Base-by-base conservation (phyloP, 2,888 invertebrate genomes). In the Corbicula japonica region DNA sequence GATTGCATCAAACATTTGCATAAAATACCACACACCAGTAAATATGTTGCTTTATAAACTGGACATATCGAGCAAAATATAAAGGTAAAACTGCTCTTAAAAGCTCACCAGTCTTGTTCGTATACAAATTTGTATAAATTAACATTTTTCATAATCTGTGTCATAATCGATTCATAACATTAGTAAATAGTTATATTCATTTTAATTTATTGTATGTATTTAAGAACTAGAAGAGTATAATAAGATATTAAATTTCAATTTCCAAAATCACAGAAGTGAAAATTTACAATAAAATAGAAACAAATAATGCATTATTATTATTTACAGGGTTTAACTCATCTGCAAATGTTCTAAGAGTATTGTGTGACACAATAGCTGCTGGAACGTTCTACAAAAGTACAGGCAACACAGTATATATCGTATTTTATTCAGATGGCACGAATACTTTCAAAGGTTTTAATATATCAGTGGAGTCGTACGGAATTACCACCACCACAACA, bases 401-500 rank as follows among this genome's bases (percentile, higher is more conserved):
- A 3, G 60, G 60, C 6, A 56, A 65, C 28, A 35, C 58, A 12
- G 35, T 66, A 10, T 74, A 66, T 23, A 21, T 60, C 0, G 50
- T 46, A 21, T 74, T 74, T 52, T 6, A 30, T 35, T 58, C 60
- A 1, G 74, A 74, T 21, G 35, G 10, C 6, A 30, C 38, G 8
- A 60, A 38, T 15, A 41, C 38, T 12, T 65, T 30, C 10, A 66
- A 44, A 50, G 74, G 74, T 12, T 74, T 74, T 34, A 30, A 52
- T 18, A 74, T 74, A 8, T 50, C 50, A 0, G 60, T 66, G 4
- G 28, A 28, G 30, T 74, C 74, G 18, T 50, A 74, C 38, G 74
- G 74, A 21, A 30, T 44, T 2, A 74, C 74, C 1, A 74, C 74
- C 4, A 74, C 74, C 4, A 74, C 74, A 18, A 26, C 66, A 8